Conservation (phyloP, 2,113 vertebrate species). For the Lethenteron reissneri region DNA sequence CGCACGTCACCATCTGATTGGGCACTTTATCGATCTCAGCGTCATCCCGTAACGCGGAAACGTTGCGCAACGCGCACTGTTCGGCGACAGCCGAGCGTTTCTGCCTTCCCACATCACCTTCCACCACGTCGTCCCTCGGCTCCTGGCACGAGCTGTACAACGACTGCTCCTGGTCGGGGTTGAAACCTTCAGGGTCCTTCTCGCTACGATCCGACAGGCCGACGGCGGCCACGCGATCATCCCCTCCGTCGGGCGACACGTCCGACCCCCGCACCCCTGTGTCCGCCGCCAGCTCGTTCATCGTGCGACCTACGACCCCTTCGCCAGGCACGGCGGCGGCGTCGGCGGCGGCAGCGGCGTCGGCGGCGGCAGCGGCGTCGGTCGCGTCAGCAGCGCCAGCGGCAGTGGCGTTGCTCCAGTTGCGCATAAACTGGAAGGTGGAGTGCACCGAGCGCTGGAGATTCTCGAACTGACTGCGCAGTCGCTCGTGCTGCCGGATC, state of each 20-base stretch:
- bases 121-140: too few species aligned
- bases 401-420: conserved; percentile 20
- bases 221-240: conserved; percentile 8
- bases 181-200: too few species aligned
- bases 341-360: not conserved
- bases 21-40: conserved; percentile 19
- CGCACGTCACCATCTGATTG: conserved; percentile 10
- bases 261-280: conserved; percentile 22
- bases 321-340: not conserved
- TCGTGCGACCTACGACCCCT: conserved; percentile 2
- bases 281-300: not conserved
- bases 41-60: conserved; percentile 10
- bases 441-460: conserved; percentile 43
- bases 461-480: conserved; percentile 45
- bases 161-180: too few species aligned
- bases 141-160: too few species aligned
- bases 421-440: conserved; percentile 67
- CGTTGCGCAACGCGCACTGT: not conserved
- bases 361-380: not conserved
- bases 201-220: too few species aligned
- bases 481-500: conserved; percentile 56
- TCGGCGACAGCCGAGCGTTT: not conserved
- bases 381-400: not conserved
- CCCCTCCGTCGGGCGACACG: conserved; percentile 18
- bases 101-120: too few species aligned